Evolutionary conservation across 2,113 vertebrate species (phyloP).

Genomic region (Nesogale talazaci): DNA sequence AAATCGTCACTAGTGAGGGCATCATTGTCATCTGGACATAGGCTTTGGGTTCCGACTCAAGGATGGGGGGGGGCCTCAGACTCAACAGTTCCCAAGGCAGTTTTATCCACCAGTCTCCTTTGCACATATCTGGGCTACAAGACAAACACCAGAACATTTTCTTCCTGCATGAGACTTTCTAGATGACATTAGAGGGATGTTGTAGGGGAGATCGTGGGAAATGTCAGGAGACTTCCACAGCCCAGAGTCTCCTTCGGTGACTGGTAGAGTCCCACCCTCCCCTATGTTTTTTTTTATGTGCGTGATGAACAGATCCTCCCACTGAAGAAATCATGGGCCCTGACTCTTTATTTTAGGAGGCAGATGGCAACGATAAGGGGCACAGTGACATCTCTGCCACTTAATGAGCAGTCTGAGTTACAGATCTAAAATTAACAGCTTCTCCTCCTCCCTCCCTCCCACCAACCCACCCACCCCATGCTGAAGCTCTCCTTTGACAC

Average conservation of each 20-base stretch:
- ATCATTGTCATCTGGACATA: background rate
- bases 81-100: background rate
- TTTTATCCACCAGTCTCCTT: background rate
- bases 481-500: slow-evolving; percentile 36
- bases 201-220: background rate
- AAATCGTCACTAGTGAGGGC: background rate
- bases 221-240: background rate
- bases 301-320: slow-evolving; percentile 50
- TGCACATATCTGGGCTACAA: background rate
- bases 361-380: slow-evolving; percentile 77
- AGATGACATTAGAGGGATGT: background rate
- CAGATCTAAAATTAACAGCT: slow-evolving; percentile 81
- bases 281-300: background rate
- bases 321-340: slow-evolving; percentile 63
- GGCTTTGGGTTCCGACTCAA: background rate
- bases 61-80: background rate
- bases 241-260: background rate
- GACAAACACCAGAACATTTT: background rate
- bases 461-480: slow-evolving; percentile 41
- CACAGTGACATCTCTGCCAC: slow-evolving; percentile 61
- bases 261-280: background rate
- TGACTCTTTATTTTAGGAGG: slow-evolving; percentile 76
- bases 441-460: slow-evolving; percentile 74
- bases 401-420: slow-evolving; percentile 79
- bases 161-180: background rate